Evolutionary conservation across 1,140 invertebrate genomes (phyloP).

Genomic region (Hermetia illucens): DNA sequence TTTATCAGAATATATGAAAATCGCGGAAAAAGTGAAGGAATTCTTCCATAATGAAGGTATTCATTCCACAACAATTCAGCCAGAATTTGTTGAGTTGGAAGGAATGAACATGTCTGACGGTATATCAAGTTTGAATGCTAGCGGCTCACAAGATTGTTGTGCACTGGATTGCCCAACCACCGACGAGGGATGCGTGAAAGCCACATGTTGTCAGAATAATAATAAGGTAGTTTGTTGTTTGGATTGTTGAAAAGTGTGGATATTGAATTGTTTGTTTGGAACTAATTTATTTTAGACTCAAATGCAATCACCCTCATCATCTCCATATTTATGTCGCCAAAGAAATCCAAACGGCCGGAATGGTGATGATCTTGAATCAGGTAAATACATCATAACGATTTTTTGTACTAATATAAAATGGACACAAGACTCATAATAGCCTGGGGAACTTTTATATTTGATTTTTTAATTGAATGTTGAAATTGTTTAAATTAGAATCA

Average conservation of each 20-base stretch:
- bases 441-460: not conserved
- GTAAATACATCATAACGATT: constrained; percentile 5
- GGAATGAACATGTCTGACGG: constrained; percentile 26
- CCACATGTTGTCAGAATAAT: constrained; percentile 56
- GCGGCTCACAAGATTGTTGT: constrained; percentile 44
- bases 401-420: not conserved
- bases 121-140: constrained; percentile 29
- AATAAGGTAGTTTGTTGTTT: constrained; percentile 21
- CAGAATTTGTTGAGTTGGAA: constrained; percentile 72
- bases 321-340: constrained; percentile 63
- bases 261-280: not conserved
- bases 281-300: constrained; percentile 36
- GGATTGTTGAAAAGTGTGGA: not conserved
- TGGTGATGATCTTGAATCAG: constrained; percentile 25
- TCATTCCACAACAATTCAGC: constrained; percentile 85
- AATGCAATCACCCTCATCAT: constrained; percentile 56
- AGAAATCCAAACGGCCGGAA: constrained; percentile 39
- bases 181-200: constrained; percentile 65
- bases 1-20: constrained; percentile 79
- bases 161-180: constrained; percentile 76
- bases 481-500: not conserved
- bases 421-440: not conserved
- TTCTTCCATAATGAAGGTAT: constrained; percentile 79
- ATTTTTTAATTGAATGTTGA: too few relatives aligned
- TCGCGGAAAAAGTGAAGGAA: constrained; percentile 87